Base-by-base conservation (phyloP, 2,888 invertebrate species). In the Cerastis rubricosa region DNA sequence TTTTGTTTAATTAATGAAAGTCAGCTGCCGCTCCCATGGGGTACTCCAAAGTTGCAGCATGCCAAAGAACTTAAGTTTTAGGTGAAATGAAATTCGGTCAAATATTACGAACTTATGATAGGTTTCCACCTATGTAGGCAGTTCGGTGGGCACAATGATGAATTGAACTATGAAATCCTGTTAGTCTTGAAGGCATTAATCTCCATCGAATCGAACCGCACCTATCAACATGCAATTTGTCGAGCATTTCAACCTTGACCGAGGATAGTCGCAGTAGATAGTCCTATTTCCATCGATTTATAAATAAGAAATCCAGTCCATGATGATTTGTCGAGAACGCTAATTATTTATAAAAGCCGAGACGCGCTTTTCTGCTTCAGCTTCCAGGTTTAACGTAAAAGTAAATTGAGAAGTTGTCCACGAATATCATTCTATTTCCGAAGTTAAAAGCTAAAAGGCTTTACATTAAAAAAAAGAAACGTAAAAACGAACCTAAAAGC, bases 321-420 rank as follows among this genome's bases (percentile, higher is more conserved):
- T 40, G 69, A 49, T 40, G 59, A 59, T 29, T 59, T 29, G 25
- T 51, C 71, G 43, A 51, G 19, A 43, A 72, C 70, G 29, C 43
- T 29, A 7, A 54, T 29, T 17, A 29, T 17, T 6, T 17, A 45
- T 19, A 45, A 45, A 54, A n/a, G 2, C 4, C 17, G 51, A 17
- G 29, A 12, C 43, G 17, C 2, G 2, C 22, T 22, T 51, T 51
- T 51, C 49, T 40, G 25, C 19, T 7, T 51, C 22, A 2, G 19
- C 40, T 69, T 19, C 5, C 43, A 54, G 29, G 14, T 71, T 45
- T 57, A n/a, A 70, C 11, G 19, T 35, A 72, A 72, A 72, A 57
- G 22, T 45, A 7, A 3, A 8, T 25, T 40, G 17, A 29, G 12
- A 51, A 64, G 4, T 29, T 35, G 11, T 29, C 35, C 7, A 54